A percentile compares a stretch with the other conserved stretches of the same genome.
Evolutionary conservation across 2,888 invertebrate genomes (phyloP).

Genomic region (Andrena praecox): DNA sequence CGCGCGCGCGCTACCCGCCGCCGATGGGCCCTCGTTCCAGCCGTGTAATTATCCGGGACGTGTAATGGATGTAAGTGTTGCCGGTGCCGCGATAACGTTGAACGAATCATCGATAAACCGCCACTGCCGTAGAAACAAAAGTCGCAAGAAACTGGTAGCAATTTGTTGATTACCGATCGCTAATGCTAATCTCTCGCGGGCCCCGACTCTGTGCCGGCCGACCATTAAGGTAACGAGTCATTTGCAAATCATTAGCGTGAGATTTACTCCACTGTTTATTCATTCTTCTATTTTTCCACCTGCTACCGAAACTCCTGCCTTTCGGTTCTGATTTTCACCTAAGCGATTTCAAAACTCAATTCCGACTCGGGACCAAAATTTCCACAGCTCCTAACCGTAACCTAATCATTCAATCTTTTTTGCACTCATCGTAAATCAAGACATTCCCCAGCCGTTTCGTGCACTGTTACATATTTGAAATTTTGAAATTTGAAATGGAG

Average conservation of each 20-base stretch:
- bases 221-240: constrained; percentile 9
- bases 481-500: neutral
- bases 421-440: too few relatives aligned
- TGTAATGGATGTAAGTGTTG: constrained; percentile 59
- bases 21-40: constrained; percentile 35
- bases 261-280: neutral
- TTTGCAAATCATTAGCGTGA: constrained; percentile 16
- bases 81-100: constrained; percentile 40
- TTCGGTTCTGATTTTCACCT: neutral
- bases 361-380: too few relatives aligned
- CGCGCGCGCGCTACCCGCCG: constrained; percentile 21
- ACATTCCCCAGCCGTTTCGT: too few relatives aligned
- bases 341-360: too few relatives aligned
- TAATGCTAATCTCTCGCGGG: constrained; percentile 28
- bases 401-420: too few relatives aligned
- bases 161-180: constrained; percentile 49
- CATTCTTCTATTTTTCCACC: neutral
- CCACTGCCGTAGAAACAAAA: constrained; percentile 38
- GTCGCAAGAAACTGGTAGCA: constrained; percentile 49
- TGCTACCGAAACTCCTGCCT: neutral
- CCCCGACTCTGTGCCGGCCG: neutral
- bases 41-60: constrained; percentile 64
- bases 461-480: too few relatives aligned
- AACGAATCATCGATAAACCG: constrained; percentile 48
- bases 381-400: too few relatives aligned